Percentiles rank a stretch among this genome's conserved stretches.
Evolutionary conservation across 2,113 vertebrate species (phyloP).

Genomic region (Dipodomys merriami): DNA sequence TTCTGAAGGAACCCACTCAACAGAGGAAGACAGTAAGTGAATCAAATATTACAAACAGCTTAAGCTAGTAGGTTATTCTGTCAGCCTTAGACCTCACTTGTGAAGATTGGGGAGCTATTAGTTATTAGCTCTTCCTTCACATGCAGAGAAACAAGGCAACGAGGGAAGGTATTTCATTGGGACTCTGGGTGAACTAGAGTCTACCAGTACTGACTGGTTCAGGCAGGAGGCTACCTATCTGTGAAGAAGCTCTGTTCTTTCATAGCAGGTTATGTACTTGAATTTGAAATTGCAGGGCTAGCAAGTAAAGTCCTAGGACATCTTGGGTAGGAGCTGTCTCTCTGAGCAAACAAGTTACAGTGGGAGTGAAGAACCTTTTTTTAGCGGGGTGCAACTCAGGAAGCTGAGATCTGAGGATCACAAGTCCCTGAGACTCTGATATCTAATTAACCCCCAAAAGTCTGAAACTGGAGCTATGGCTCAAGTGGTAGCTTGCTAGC

Average conservation of each 20-base stretch:
- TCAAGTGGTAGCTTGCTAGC: too few relatives aligned
- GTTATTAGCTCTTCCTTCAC: background rate
- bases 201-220: background rate
- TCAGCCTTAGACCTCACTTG: background rate
- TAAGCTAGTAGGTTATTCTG: background rate
- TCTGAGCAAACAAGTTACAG: background rate
- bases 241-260: conserved; percentile 17
- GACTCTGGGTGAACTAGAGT: background rate
- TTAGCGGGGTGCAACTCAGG: too few relatives aligned
- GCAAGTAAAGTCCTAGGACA: background rate
- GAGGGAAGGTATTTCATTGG: background rate
- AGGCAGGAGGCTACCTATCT: background rate
- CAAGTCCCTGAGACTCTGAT: too few relatives aligned
- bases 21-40: conserved; percentile 97
- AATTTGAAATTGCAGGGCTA: conserved; percentile 11
- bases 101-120: background rate
- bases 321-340: background rate
- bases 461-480: too few relatives aligned
- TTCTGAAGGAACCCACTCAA: conserved; percentile 96
- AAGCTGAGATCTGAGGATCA: too few relatives aligned
- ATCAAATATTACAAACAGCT: background rate
- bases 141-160: background rate
- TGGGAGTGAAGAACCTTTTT: background rate
- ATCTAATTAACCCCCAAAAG: too few relatives aligned
- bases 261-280: background rate